Percentiles rank a stretch among this genome's conserved stretches.
These are phyloP conservation scores for Maconellicoccus hirsutus DNA, from an alignment of 1,140 invertebrate species.

Conservation along the genomic window DNA sequence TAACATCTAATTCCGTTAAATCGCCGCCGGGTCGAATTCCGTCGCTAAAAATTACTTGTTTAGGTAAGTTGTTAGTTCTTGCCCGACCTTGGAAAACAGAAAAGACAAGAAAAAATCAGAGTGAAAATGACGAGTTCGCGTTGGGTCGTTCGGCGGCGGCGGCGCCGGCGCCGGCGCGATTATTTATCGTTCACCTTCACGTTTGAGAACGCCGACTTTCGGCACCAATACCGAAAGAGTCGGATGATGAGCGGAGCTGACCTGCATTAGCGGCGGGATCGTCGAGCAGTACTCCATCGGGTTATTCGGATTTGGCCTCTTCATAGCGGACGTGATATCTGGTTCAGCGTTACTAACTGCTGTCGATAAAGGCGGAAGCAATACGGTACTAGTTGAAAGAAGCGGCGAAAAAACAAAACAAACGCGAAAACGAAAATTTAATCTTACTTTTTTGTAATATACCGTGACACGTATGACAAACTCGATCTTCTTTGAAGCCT, in stretches of 20 bases:
- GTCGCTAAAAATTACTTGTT: slow-evolving; percentile 83
- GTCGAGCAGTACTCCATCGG: slow-evolving; percentile 83
- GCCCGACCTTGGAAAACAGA: slow-evolving; percentile 30
- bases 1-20: slow-evolving; percentile 59
- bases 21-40: slow-evolving; percentile 83
- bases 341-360: slow-evolving; percentile 18
- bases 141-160: too few species aligned
- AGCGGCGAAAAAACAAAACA: not conserved
- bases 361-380: too few species aligned
- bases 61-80: slow-evolving; percentile 46
- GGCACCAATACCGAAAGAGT: slow-evolving; percentile 72
- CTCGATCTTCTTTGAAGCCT: slow-evolving; percentile 45
- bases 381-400: too few species aligned
- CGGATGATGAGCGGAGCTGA: slow-evolving; percentile 40
- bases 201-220: slow-evolving; percentile 62
- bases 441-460: slow-evolving; percentile 31
- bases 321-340: slow-evolving; percentile 26
- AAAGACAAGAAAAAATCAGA: slow-evolving; percentile 26
- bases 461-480: slow-evolving; percentile 40
- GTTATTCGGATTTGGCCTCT: slow-evolving; percentile 72
- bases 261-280: slow-evolving; percentile 68
- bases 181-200: slow-evolving; percentile 40
- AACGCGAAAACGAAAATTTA: not conserved
- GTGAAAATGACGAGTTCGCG: too few species aligned
- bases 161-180: too few species aligned